These are phyloP conservation scores for Rhinella marina DNA, from an alignment of 2,797 vertebrate genomes.

Conservation along the genomic window DNA sequence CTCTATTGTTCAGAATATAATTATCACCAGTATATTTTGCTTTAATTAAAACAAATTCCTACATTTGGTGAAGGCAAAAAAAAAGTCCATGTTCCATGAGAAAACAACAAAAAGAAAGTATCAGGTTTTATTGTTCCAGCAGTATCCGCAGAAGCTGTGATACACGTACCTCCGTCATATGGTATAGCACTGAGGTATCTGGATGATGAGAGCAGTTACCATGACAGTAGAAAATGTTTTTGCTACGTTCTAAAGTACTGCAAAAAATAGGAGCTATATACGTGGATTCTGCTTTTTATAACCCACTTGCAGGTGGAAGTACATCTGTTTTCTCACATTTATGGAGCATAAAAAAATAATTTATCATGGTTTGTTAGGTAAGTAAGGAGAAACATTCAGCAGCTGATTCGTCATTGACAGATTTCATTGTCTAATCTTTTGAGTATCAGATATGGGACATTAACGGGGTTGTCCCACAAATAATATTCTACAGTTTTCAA, in stretches of 20 bases:
- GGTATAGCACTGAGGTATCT: not conserved
- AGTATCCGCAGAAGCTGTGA: not conserved
- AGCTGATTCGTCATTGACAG: too few relatives aligned
- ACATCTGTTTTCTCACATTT: not conserved
- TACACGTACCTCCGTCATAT: not conserved
- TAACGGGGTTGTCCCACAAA: too few relatives aligned
- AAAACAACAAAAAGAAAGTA: too few relatives aligned
- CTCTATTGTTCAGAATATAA: slow-evolving; percentile 1
- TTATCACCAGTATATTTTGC: not conserved
- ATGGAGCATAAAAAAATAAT: not conserved
- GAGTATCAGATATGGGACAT: too few relatives aligned
- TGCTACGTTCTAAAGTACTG: not conserved
- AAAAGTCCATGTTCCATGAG: not conserved
- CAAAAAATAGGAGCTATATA: not conserved
- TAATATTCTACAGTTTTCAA: too few relatives aligned
- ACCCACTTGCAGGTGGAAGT: not conserved
- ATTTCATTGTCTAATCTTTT: too few relatives aligned
- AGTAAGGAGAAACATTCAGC: too few relatives aligned
- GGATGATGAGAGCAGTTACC: slow-evolving; percentile 6
- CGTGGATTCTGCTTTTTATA: not conserved
- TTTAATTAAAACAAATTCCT: not conserved
- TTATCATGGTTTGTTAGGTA: not conserved
- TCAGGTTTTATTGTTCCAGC: not conserved
- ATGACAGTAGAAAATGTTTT: not conserved
- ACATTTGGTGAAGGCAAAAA: not conserved